Percentiles rank a stretch among this genome's conserved stretches.
phyloP scores from a whole-genome alignment of 2,113 vertebrate genomes.

The Eulemur macaco region DNA sequence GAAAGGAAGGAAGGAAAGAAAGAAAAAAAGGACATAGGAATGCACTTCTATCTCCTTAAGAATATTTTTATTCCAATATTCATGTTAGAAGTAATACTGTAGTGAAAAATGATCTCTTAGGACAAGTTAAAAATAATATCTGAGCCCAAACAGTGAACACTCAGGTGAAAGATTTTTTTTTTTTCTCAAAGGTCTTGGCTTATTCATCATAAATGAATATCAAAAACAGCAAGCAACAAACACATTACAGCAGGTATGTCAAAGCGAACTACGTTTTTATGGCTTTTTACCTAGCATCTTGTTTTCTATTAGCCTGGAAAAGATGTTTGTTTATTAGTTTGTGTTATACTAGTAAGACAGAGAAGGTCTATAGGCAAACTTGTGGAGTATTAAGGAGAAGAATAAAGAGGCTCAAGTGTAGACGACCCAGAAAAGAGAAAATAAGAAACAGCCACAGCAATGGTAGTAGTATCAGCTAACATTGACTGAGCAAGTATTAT shows the following conservation, averaged over 20 bases:
- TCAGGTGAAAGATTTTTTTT: neutral
- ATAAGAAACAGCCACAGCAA: neutral
- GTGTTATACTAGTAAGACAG: neutral
- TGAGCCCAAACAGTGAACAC: neutral
- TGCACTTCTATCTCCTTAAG: neutral
- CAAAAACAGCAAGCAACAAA: neutral
- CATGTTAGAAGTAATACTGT: neutral
- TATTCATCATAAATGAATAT: neutral
- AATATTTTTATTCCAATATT: neutral
- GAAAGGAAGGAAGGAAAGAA: no score
- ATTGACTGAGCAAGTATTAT: neutral
- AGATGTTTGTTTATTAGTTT: neutral
- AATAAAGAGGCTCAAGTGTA: neutral
- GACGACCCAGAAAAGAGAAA: neutral
- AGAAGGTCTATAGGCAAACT: neutral
- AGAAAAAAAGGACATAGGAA: neutral
- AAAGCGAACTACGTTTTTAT: neutral
- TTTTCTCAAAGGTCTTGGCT: neutral
- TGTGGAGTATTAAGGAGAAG: neutral
- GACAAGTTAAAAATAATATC: neutral
- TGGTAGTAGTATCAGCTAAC: neutral
- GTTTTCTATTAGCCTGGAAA: neutral
- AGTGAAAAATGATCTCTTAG: neutral
- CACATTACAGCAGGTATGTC: neutral
- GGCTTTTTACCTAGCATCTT: neutral